Evolutionary conservation across 2,113 vertebrate genomes (phyloP).

Genomic region (Sinocyclocheilus anophthalmus): DNA sequence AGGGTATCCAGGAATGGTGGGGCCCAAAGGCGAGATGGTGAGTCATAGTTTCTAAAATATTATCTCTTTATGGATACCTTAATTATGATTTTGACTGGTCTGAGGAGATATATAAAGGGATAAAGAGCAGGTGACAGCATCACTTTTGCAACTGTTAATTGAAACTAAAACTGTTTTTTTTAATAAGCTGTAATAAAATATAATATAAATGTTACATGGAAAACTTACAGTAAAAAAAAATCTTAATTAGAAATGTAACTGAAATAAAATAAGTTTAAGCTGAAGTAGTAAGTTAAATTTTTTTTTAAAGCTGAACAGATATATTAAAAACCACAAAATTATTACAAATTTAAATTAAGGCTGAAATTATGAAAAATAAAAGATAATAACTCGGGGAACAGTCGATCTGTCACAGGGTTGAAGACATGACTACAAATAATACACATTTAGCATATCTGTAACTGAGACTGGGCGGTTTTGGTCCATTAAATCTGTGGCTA

Average conservation of each 20-base stretch:
- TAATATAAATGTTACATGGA: not conserved
- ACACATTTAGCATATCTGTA: not conserved
- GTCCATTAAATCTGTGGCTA: not conserved
- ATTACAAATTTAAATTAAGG: not conserved
- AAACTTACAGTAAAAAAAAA: too few relatives aligned
- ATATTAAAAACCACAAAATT: not conserved
- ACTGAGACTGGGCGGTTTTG: not conserved
- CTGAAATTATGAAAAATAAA: not conserved
- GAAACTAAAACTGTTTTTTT: too few relatives aligned
- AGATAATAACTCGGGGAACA: not conserved
- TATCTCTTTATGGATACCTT: not conserved
- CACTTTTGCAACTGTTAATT: not conserved
- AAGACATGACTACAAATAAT: not conserved
- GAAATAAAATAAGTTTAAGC: not conserved
- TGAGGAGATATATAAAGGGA: not conserved
- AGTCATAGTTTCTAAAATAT: slow-evolving; percentile 61
- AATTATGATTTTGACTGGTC: not conserved
- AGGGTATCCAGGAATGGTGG: slow-evolving; percentile 90
- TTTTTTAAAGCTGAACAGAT: not conserved
- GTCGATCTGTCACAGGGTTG: too few relatives aligned
- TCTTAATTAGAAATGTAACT: not conserved
- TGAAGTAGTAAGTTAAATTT: not conserved
- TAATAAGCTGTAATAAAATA: not conserved
- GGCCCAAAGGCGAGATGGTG: slow-evolving; percentile 90
- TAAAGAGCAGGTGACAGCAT: not conserved